Base-by-base conservation (phyloP, 2,113 vertebrate genomes). In the Spermophilus dauricus region DNA sequence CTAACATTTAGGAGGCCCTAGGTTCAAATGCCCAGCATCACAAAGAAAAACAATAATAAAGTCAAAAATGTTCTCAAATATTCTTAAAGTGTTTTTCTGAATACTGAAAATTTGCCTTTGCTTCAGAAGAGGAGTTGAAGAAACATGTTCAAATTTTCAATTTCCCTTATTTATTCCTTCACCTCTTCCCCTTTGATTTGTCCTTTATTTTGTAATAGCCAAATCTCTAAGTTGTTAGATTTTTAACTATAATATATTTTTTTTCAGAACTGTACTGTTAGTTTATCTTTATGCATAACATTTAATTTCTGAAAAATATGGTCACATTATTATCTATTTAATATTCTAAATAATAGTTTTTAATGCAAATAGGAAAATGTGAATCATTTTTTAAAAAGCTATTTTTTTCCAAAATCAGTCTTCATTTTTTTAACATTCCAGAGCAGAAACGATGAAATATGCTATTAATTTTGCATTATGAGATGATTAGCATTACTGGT, bases 321-420 rank as follows among this genome's bases (percentile, higher is more conserved):
- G 1, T 75, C 26, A 90, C 30, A 67, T 32, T 58, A 70, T 85
- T 58, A 75, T n/a, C 87, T 4, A 48, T 51, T 73, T 73, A 91
- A 53, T 8, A 53, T 65, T 69, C 94, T 51, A 86, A 89, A 73
- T 63, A 20, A 77, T 53, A 6, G 45, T 56, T 81, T 92, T 85
- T 81, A 87, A 81, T 67, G 3, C 24, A 89, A 95, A 67, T 37
- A 73, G 58, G 85, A 94, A 95, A 89, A 24, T 34, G 2, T 39
- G 24, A 32, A 42, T 81, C 48, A 51, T 58, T 58, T 58, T 24
- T 3, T 58, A 24, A 22, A 58, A 58, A 24, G 56, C 6, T 58
- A 14, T 14, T 4, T 45, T 82, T 95, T 92, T 42, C 26, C 34
- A 91, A 92, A 92, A 69, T 95, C 12, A 87, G 24, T 78, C 7